Conservation (phyloP, 1,140 invertebrate species). For the Meloidogyne hapla region DNA sequence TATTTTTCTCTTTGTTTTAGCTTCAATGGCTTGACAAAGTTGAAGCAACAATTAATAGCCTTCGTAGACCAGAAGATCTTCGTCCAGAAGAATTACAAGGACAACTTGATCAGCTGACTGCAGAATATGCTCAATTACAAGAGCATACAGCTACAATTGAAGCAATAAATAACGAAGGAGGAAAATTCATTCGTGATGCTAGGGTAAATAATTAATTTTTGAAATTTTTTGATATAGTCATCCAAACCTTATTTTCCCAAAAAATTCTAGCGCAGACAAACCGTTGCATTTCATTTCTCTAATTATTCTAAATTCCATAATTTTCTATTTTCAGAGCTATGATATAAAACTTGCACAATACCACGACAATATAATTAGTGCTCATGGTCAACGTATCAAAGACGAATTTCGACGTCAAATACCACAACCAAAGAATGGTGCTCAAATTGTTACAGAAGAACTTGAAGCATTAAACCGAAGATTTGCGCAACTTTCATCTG, state of each 20-base stretch:
- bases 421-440: slow-evolving; percentile 68
- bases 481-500: slow-evolving; percentile 57
- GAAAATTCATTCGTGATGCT: slow-evolving; percentile 90
- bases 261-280: too few species aligned
- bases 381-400: slow-evolving; percentile 69
- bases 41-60: slow-evolving; percentile 70
- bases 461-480: slow-evolving; percentile 69
- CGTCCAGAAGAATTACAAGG: slow-evolving; percentile 60
- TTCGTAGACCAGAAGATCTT: slow-evolving; percentile 62
- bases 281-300: too few species aligned
- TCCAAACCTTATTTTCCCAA: not conserved
- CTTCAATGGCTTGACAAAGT: slow-evolving; percentile 68
- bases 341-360: slow-evolving; percentile 82
- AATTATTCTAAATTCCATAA: not conserved
- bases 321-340: slow-evolving; percentile 75
- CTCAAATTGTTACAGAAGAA: slow-evolving; percentile 79
- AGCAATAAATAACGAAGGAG: slow-evolving; percentile 88
- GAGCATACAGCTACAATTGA: slow-evolving; percentile 88
- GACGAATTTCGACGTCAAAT: slow-evolving; percentile 52
- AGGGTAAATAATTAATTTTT: slow-evolving; percentile 80
- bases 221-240: too few species aligned
- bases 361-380: slow-evolving; percentile 80
- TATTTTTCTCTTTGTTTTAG: not conserved
- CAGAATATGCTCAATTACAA: slow-evolving; percentile 81
- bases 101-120: slow-evolving; percentile 65